phyloP scores from a whole-genome alignment of 2,797 vertebrate genomes.

The Lepilemur septentrionalis region DNA sequence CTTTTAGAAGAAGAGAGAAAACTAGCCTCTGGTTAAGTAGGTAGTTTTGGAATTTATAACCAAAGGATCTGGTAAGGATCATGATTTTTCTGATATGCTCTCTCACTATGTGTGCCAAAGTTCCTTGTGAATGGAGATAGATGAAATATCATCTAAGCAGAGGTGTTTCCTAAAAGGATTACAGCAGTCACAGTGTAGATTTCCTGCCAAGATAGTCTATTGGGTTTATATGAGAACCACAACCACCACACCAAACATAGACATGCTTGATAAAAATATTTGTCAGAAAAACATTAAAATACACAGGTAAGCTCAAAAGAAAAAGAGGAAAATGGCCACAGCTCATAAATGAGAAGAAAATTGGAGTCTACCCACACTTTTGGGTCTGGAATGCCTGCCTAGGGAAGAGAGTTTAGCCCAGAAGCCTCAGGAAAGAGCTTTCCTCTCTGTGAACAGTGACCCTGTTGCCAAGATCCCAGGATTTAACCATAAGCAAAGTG shows the following conservation, averaged over 20 bases:
- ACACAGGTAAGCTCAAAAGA: not conserved
- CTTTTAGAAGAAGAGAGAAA: not conserved
- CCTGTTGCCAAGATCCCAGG: not conserved
- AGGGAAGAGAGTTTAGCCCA: not conserved
- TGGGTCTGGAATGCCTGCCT: not conserved
- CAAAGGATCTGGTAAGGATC: not conserved
- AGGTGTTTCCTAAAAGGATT: not conserved
- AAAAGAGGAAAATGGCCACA: not conserved
- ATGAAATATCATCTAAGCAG: not conserved
- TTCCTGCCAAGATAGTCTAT: not conserved
- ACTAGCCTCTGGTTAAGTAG: not conserved
- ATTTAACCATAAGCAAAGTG: not conserved
- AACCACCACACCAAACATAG: not conserved
- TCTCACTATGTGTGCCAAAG: not conserved
- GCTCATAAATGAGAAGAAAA: not conserved
- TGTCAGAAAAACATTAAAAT: conserved; percentile 14
- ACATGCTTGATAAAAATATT: not conserved
- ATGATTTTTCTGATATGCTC: not conserved
- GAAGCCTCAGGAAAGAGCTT: not conserved
- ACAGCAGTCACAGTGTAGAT: not conserved
- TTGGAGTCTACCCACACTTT: not conserved
- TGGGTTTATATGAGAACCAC: not conserved
- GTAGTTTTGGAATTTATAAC: not conserved
- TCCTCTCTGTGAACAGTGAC: not conserved
- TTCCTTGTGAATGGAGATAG: not conserved